Percentiles rank a stretch among this genome's conserved stretches.
These are phyloP conservation scores for Epistrophe grossulariae DNA, from an alignment of 2,888 invertebrate genomes.

Conservation along the genomic window DNA sequence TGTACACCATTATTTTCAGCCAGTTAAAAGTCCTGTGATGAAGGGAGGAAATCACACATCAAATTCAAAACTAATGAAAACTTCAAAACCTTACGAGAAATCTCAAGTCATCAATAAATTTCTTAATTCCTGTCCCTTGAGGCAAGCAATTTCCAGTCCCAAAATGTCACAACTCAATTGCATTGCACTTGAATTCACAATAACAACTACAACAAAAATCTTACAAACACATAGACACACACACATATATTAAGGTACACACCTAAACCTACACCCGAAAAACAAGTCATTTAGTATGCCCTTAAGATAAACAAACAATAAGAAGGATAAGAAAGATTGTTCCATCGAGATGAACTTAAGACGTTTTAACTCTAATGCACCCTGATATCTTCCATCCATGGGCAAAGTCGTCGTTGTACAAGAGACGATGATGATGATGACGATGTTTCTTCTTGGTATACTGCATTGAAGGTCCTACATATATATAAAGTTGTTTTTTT, in stretches of 20 bases:
- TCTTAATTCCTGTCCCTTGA: conserved; percentile 4
- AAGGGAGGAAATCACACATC: conserved; percentile 50
- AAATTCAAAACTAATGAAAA: conserved; percentile 8
- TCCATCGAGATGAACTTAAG: conserved; percentile 70
- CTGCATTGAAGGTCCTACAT: conserved; percentile 14
- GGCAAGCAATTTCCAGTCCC: background rate
- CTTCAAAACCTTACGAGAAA: conserved; percentile 20
- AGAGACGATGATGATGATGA: conserved; percentile 37
- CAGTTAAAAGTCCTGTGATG: background rate
- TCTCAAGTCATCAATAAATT: conserved; percentile 56
- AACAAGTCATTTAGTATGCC: conserved; percentile 55
- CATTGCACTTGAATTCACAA: conserved; percentile 25
- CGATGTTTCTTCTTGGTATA: background rate
- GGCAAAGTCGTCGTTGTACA: conserved; percentile 1
- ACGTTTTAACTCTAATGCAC: conserved; percentile 70
- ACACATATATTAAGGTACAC: background rate
- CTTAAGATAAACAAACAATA: conserved; percentile 67
- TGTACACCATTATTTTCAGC: background rate
- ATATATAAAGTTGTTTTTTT: background rate
- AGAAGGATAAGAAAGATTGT: conserved; percentile 57
- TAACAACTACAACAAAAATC: background rate
- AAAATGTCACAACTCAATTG: background rate
- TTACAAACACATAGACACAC: background rate
- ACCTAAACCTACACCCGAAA: conserved; percentile 8
- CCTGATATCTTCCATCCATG: conserved; percentile 59